A percentile compares a stretch with the other conserved stretches of the same genome.
Conservation (phyloP, 2,888 invertebrate species). For the Penaeus monodon region DNA sequence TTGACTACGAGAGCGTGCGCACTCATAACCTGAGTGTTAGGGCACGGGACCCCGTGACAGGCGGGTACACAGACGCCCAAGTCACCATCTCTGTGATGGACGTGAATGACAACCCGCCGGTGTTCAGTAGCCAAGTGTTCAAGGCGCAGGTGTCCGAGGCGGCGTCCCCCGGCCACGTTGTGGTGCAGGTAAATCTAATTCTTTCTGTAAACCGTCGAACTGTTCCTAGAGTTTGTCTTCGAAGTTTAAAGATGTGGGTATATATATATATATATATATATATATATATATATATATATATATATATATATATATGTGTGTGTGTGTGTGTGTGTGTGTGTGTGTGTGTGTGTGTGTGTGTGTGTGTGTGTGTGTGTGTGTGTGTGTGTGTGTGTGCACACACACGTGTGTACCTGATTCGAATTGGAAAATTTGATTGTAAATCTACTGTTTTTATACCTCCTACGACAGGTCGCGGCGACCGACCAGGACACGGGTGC, state of each 20-base stretch:
- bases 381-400: too few species aligned
- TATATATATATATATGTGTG: conserved; percentile 16
- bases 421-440: too few species aligned
- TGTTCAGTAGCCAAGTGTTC: conserved; percentile 38
- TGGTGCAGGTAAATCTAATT: conserved; percentile 43
- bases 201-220: too few species aligned
- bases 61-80: conserved; percentile 57
- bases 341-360: too few species aligned
- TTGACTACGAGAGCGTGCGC: conserved; percentile 55
- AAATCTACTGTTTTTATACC: not conserved
- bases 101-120: conserved; percentile 63
- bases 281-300: conserved; percentile 5
- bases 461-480: conserved; percentile 49
- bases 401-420: too few species aligned
- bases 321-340: too few species aligned
- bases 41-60: conserved; percentile 58
- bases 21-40: conserved; percentile 62
- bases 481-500: conserved; percentile 58
- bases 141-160: conserved; percentile 60
- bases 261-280: not conserved
- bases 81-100: conserved; percentile 54
- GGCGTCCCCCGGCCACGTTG: conserved; percentile 49
- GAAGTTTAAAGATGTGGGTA: too few species aligned
- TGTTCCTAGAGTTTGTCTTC: too few species aligned
- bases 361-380: too few species aligned